These are phyloP conservation scores for Cacatua alba DNA, from an alignment of 2,113 vertebrate species.

Conservation along the genomic window DNA sequence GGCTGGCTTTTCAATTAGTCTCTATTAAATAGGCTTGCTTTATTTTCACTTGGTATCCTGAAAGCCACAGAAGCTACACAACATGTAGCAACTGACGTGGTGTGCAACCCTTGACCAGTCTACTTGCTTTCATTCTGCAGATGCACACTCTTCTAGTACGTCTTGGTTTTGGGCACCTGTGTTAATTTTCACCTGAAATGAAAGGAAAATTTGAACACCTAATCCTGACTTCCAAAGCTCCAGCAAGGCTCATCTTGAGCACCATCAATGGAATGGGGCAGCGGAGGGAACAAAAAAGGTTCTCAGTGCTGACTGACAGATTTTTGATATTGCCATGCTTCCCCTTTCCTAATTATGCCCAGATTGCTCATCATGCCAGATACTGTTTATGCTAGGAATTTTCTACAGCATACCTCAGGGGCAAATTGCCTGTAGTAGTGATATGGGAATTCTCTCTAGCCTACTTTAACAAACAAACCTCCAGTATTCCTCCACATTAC, in stretches of 20 bases:
- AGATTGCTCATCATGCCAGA: slow-evolving; percentile 63
- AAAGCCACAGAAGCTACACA: neutral
- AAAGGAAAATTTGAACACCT: neutral
- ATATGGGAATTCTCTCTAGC: slow-evolving; percentile 50
- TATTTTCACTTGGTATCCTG: neutral
- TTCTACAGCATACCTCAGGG: slow-evolving; percentile 64
- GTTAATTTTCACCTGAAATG: slow-evolving; percentile 20
- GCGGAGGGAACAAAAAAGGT: too few species aligned
- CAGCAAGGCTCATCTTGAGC: neutral
- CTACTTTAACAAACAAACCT: slow-evolving; percentile 44
- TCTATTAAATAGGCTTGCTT: slow-evolving; percentile 24
- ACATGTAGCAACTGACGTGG: neutral
- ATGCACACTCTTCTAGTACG: neutral
- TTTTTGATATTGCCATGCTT: slow-evolving; percentile 45
- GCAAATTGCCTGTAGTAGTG: slow-evolving; percentile 46
- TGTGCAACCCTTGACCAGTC: neutral
- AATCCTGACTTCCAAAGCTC: slow-evolving; percentile 6
- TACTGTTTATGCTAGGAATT: slow-evolving; percentile 61
- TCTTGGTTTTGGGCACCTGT: neutral
- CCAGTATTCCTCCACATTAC: slow-evolving; percentile 20
- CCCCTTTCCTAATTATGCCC: slow-evolving; percentile 64
- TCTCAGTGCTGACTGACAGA: slow-evolving; percentile 48
- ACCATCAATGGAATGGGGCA: neutral
- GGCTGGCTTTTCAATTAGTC: slow-evolving; percentile 38
- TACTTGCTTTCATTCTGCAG: neutral